Evolutionary conservation across 2,888 invertebrate species (phyloP).

Genomic region (Tribolium freemani): DNA sequence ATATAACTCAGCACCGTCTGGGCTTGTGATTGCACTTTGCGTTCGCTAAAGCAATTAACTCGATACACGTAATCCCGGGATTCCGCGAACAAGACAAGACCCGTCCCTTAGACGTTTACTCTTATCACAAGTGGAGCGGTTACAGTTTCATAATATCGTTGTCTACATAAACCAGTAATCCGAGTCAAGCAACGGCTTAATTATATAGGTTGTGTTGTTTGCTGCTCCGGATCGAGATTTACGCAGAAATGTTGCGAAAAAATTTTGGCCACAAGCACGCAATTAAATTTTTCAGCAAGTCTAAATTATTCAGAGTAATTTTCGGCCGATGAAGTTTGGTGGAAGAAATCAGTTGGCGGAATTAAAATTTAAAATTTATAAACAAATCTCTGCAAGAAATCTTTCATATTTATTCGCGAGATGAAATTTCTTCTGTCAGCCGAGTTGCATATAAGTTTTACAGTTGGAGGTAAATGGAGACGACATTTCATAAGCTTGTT

Average conservation of each 20-base stretch:
- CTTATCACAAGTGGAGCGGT: slow-evolving; percentile 14
- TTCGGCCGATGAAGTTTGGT: neutral
- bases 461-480: too few species aligned
- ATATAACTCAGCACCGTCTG: slow-evolving; percentile 42
- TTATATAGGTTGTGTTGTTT: neutral
- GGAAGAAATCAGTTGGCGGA: neutral
- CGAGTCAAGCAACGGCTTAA: neutral
- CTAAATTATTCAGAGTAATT: neutral
- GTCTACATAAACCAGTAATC: slow-evolving; percentile 16
- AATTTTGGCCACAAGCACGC: neutral
- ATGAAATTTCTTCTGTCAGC: too few species aligned
- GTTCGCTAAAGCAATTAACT: slow-evolving; percentile 49
- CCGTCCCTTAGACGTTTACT: slow-evolving; percentile 19
- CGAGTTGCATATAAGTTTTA: too few species aligned
- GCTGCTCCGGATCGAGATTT: too few species aligned
- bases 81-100: slow-evolving; percentile 33
- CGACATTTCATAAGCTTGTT: too few species aligned
- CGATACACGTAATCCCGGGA: slow-evolving; percentile 46
- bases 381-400: neutral
- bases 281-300: neutral
- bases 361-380: neutral
- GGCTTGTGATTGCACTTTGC: slow-evolving; percentile 47
- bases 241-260: neutral
- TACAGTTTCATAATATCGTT: slow-evolving; percentile 12
- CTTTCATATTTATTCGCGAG: too few species aligned